phyloP scores from a whole-genome alignment of 2,888 invertebrate species.

The Andrena fulva region DNA sequence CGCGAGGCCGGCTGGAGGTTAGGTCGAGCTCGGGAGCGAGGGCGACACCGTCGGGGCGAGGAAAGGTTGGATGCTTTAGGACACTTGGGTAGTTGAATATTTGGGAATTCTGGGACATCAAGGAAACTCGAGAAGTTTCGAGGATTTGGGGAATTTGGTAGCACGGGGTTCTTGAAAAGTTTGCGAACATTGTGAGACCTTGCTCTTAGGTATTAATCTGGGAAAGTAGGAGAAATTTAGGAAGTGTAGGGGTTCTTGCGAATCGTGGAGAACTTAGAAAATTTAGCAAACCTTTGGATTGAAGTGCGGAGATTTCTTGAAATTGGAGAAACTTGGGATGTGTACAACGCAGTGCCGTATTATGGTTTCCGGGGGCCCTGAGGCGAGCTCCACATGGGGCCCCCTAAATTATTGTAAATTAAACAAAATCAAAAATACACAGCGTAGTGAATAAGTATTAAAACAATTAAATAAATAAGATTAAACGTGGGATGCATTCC shows the following conservation, averaged over 20 bases:
- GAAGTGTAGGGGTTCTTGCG: not conserved
- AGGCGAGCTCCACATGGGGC: too few species aligned
- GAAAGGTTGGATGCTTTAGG: not conserved
- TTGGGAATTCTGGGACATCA: not conserved
- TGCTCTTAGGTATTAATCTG: not conserved
- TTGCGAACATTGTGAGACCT: not conserved
- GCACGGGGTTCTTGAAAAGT: not conserved
- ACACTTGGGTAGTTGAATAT: not conserved
- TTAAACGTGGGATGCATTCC: too few species aligned
- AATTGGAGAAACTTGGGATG: not conserved
- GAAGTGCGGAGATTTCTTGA: not conserved
- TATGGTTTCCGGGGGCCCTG: too few species aligned
- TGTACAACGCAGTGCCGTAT: not conserved
- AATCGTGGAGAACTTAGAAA: not conserved
- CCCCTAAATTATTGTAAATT: too few species aligned
- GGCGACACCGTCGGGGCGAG: not conserved
- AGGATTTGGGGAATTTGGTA: not conserved
- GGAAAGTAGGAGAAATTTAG: not conserved
- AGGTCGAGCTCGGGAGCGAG: not conserved
- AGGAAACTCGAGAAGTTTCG: conserved; percentile 2
- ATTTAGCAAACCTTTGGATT: not conserved
- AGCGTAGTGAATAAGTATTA: too few species aligned
- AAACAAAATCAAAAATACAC: too few species aligned
- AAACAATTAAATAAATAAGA: too few species aligned
- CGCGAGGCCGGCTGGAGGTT: not conserved